Base-by-base conservation (phyloP, 2,888 invertebrate species). In the Fragum fragum region DNA sequence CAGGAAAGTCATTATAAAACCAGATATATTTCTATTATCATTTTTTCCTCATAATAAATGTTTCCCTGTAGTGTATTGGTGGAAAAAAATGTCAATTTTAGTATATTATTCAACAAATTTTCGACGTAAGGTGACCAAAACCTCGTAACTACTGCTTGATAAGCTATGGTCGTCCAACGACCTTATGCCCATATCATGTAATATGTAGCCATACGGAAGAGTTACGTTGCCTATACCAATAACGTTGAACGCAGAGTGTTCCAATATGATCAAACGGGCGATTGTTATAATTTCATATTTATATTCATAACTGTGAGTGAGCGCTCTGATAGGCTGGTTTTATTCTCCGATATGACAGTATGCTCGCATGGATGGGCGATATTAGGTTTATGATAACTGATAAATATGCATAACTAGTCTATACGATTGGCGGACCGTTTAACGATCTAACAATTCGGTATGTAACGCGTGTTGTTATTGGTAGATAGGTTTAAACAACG, bases 261-360 rank as follows among this genome's bases (percentile, higher is more conserved):
- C 66, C 66, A 42, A 66, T 66, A 39, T 61, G n/a, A 61, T 42
- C 66, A n/a, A 21, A 42, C 66, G 21, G 7, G 42, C 39, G 39
- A 26, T 66, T 14, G 66, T 66, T 42, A 66, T 66, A 36, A 66
- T 66, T 66, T 66, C 66, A 66, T 66, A 32, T 61, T 66, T 42
- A 66, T 66, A 66, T 66, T 66, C 66, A 66, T 66, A 39, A 32
- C 26, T n/a, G 23, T 21, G 39, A 32, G 16, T 21, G 1, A 16
- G 7, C 9, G 3, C 42, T 18, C 23, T 42, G 42, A 66, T 66
- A 36, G 66, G 66, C 66, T 66, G 42, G 11, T 9, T 16, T 32
- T 66, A 66, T 66, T 39, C 66, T 42, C 66, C 66, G 21, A 42
- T 66, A 66, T 66, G 66, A 66, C 66, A 66, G 42, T 42, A 42